These are phyloP conservation scores for Cerastoderma edule DNA, from an alignment of 2,888 invertebrate genomes.

Conservation along the genomic window DNA sequence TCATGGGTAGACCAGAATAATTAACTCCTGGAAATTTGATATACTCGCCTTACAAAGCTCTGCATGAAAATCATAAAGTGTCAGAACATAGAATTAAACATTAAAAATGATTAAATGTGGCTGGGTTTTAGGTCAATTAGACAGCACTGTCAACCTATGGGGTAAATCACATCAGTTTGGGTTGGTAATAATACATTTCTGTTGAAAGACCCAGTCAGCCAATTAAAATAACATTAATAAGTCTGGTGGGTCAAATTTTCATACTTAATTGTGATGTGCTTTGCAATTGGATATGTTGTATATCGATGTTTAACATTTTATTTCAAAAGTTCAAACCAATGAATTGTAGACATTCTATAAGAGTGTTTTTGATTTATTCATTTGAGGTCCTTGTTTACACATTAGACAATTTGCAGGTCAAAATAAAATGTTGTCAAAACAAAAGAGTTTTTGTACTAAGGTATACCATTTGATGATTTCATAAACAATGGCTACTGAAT, in stretches of 20 bases:
- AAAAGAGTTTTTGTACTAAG: no score
- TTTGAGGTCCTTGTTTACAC: no score
- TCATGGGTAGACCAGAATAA: no score
- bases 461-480: no score
- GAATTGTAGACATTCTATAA: not conserved
- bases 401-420: no score
- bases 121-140: constrained; percentile 11
- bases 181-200: constrained; percentile 13
- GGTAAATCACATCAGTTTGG: constrained; percentile 19
- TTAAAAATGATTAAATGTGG: constrained; percentile 15
- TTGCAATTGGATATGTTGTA: constrained; percentile 1
- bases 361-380: no score
- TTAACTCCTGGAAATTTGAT: no score
- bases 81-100: no score
- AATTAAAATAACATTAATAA: constrained; percentile 27
- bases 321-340: constrained; percentile 2
- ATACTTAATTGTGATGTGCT: not conserved
- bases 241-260: constrained; percentile 17
- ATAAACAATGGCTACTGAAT: no score
- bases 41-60: no score
- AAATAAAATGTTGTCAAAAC: no score
- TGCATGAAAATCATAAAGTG: no score
- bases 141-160: constrained; percentile 14
- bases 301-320: not conserved
- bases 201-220: constrained; percentile 7